phyloP scores from a whole-genome alignment of 2,888 invertebrate species.

The Eueremaeus valkanovi region DNA sequence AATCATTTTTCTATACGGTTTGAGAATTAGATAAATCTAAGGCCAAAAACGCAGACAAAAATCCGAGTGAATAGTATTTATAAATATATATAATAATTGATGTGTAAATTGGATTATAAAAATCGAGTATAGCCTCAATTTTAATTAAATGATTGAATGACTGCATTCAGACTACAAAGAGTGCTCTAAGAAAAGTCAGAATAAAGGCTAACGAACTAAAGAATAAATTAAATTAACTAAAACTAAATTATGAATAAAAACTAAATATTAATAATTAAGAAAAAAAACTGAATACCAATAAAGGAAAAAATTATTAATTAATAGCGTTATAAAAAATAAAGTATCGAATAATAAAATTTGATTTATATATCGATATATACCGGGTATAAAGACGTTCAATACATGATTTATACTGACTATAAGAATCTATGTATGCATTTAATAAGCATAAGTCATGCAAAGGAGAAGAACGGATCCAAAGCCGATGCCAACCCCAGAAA shows the following conservation, averaged over 20 bases:
- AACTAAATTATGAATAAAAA: too few species aligned
- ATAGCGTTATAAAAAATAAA: too few species aligned
- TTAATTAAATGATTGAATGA: background rate
- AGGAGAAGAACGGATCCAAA: background rate
- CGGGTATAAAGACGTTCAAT: too few species aligned
- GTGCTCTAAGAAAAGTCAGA: background rate
- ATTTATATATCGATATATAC: too few species aligned
- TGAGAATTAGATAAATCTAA: too few species aligned
- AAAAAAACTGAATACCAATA: too few species aligned
- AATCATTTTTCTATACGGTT: too few species aligned
- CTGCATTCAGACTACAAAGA: background rate
- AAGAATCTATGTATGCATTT: too few species aligned
- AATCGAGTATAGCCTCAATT: background rate
- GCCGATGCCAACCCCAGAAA: background rate
- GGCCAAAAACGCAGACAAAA: background rate
- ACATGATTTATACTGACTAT: too few species aligned
- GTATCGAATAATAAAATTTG: too few species aligned
- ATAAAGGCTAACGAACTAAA: background rate
- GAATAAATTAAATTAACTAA: background rate
- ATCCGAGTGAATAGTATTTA: background rate
- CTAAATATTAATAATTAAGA: too few species aligned
- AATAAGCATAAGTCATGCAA: constrained; percentile 13
- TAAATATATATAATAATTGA: background rate
- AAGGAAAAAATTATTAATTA: too few species aligned
- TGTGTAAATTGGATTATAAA: constrained; percentile 14